Base-by-base conservation (phyloP, 2,113 vertebrate species). In the Mirza zaza region DNA sequence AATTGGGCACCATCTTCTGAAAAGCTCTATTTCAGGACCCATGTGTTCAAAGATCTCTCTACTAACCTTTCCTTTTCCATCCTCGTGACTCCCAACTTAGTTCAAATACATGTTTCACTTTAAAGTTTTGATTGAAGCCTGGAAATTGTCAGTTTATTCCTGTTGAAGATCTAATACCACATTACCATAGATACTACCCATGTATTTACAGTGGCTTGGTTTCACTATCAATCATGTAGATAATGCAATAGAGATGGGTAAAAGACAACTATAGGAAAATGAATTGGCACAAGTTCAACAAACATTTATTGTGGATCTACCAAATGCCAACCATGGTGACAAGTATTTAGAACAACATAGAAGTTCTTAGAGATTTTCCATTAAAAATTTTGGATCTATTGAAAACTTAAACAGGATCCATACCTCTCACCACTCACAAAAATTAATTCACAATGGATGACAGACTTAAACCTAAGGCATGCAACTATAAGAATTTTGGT, bases 341-440 rank as follows among this genome's bases (percentile, higher is more conserved):
- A 93, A 32, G 4, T 21, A 68, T 70, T 42, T 65, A 84, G 34
- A 94, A 90, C 8, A 84, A 88, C 20, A 90, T 36, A 36, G 13
- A 88, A 34, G 3, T 42, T 86, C 29, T 52, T 57, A 63, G 17
- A 89, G 52, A 68, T 45, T 45, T 84, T n/a, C 29, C 59, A 55
- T 92, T 52, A 80, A 77, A 73, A 85, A 57, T 68, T 70, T 48
- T 76, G 8, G 11, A 50, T 15, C 14, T 32, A 32, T 8, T 6
- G 55, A 57, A 57, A 18, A 57, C 18, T 57, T 6, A 57, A 57
- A 57, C 55, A 57, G 20, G 18, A 6, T 57, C 55, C 18, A 21
- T 18, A 57, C 20, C 20, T 57, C 55, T 57, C 55, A 57, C 55
- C 55, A 57, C 55, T 57, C 55, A 57, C 55, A 57, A 57, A 57